Conservation (phyloP, 2,113 vertebrate genomes). For the Pelmatolapia mariae region DNA sequence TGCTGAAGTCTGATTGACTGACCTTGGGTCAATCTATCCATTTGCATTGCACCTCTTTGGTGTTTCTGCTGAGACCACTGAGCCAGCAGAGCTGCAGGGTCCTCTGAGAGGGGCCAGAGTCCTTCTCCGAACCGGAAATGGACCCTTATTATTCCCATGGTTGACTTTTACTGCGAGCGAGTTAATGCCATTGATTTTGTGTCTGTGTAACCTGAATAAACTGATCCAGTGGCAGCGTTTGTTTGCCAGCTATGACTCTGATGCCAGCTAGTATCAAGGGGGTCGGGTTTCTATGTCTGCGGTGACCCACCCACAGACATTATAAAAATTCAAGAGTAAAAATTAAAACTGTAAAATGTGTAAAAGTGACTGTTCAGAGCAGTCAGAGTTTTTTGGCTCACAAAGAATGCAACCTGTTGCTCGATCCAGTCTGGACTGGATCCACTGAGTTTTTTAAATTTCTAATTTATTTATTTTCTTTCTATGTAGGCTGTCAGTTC, state of each 20-base stretch:
- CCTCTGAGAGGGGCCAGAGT: neutral
- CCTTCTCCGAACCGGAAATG: constrained; percentile 25
- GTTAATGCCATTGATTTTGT: constrained; percentile 63
- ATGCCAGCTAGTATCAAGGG: neutral
- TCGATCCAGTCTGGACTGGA: neutral
- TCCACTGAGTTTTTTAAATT: neutral
- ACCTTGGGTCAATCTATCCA: constrained; percentile 63
- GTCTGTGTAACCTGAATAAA: constrained; percentile 44
- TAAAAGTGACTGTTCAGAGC: neutral
- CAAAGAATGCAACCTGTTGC: neutral
- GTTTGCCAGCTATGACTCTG: neutral
- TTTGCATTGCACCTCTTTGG: constrained; percentile 53
- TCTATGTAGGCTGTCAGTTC: neutral
- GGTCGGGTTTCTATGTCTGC: neutral
- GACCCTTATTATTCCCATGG: constrained; percentile 27
- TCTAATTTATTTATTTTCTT: neutral
- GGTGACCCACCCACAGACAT: neutral
- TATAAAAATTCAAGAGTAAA: neutral
- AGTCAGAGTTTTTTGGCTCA: neutral
- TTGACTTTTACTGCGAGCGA: constrained; percentile 50
- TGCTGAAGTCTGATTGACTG: constrained; percentile 63
- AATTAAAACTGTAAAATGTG: neutral
- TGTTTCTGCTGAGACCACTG: constrained; percentile 13
- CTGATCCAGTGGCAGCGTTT: neutral
- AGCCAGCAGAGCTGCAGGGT: neutral